Conservation (phyloP, 2,113 vertebrate genomes). For the Thryonomys swinderianus region DNA sequence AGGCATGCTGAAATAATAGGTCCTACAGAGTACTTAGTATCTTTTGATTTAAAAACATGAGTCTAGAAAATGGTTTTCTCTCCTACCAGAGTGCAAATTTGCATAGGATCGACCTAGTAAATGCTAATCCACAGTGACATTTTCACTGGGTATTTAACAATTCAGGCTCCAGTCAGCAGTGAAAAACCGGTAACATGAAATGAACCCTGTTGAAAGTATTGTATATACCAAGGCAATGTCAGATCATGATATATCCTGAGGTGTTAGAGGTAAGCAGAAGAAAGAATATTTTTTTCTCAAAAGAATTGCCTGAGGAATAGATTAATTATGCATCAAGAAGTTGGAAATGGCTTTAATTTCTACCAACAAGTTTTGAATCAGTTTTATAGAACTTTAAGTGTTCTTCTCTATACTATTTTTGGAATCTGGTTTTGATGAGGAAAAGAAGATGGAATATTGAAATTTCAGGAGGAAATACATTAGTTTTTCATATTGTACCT, state of each 20-base stretch:
- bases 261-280: slow-evolving; percentile 15
- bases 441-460: slow-evolving; percentile 30
- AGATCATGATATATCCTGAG: slow-evolving; percentile 28
- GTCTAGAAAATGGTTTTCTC: slow-evolving; percentile 24
- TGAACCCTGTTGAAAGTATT: slow-evolving; percentile 43
- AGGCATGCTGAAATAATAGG: slow-evolving; percentile 17
- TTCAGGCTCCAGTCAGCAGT: slow-evolving; percentile 32
- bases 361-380: background rate
- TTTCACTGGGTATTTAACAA: slow-evolving; percentile 53
- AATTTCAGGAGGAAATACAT: slow-evolving; percentile 46
- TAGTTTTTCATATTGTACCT: slow-evolving; percentile 41
- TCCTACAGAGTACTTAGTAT: background rate
- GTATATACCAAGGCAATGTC: background rate
- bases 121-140: slow-evolving; percentile 12
- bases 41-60: slow-evolving; percentile 43
- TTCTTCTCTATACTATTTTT: background rate
- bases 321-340: slow-evolving; percentile 28
- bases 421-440: background rate
- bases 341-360: slow-evolving; percentile 27
- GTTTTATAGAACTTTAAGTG: slow-evolving; percentile 50
- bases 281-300: background rate
- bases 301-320: background rate
- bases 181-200: slow-evolving; percentile 28
- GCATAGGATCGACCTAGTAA: slow-evolving; percentile 32
- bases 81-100: slow-evolving; percentile 46